phyloP scores from a whole-genome alignment of 1,140 invertebrate species.

The Mercenaria mercenaria region DNA sequence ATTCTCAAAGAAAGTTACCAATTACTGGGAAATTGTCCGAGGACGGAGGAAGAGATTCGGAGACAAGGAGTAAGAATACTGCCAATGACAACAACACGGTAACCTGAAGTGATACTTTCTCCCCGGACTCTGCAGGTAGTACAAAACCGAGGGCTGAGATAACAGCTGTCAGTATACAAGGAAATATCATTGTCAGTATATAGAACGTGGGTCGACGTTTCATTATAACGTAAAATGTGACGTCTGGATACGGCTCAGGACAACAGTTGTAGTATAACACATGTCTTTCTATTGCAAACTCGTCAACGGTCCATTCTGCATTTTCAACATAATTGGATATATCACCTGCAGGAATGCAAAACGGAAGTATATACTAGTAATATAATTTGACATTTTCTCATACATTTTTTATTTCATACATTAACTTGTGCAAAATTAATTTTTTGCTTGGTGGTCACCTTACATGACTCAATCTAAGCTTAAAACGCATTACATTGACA shows the following conservation, averaged over 20 bases:
- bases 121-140: constrained; percentile 87
- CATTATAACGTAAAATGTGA: constrained; percentile 98
- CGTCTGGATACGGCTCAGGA: constrained; percentile 87
- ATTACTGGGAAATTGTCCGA: constrained; percentile 92
- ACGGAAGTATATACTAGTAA: no score
- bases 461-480: no score
- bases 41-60: constrained; percentile 97
- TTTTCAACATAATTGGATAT: constrained; percentile 36
- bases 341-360: no score
- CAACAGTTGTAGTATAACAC: constrained; percentile 89
- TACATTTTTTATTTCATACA: no score
- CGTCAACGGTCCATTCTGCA: constrained; percentile 63
- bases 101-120: constrained; percentile 91
- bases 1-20: no score
- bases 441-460: no score
- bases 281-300: constrained; percentile 84
- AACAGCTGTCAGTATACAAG: constrained; percentile 88
- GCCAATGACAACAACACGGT: constrained; percentile 87
- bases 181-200: constrained; percentile 88
- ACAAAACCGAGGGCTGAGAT: constrained; percentile 88
- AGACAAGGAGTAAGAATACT: constrained; percentile 90
- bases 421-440: no score
- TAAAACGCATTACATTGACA: no score
- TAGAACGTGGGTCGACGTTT: constrained; percentile 97
- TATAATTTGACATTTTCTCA: no score